Base-by-base conservation (phyloP, 2,797 vertebrate genomes). In the Dryobates pubescens region DNA sequence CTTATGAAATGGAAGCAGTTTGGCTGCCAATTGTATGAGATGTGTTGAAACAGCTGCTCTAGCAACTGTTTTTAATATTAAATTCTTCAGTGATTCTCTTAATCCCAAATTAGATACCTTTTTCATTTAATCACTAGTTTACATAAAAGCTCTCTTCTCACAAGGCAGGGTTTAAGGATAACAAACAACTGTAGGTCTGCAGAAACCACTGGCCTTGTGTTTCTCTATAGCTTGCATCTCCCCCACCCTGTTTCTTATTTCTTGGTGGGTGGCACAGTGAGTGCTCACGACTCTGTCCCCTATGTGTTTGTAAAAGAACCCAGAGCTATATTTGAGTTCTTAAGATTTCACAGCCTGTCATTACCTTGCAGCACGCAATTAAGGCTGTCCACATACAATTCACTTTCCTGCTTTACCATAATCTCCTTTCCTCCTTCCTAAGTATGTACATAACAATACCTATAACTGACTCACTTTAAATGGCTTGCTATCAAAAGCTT, bases 1-100 rank as follows among this genome's bases (percentile, higher is more conserved):
- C 92, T 92, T 78, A 75, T 22, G 87, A 91, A 81, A 84, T 89
- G 72, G 93, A 89, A 82, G 78, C 88, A 72, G 29, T 91, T 26
- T 95, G 95, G 89, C 58, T 64, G 94, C 89, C 83, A 91, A 59
- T 93, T 88, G 92, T 36, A 67, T 47, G 72, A 71, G 45, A 54
- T 78, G 76, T 94, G 86, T 91, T 82, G 38, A 72, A 93, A 95
- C 94, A 96, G 94, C 96, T 92, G 86, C 83, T 93, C 89, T 92
- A 80, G 84, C 94, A 74, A 61, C 82, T 38, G 68, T 77, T 94
- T 93, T 91, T 86, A 92, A 65, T 91, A 91, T 84, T 93, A 92
- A 94, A 93, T 91, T 91, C 86, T 92, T 94, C 45, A 77, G 83
- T 32, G 27, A 94, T 65, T 93, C 83, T 86, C 83, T 93, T 92